Evolutionary conservation across 2,797 vertebrate species (phyloP).

Genomic region (Neoniphon sammara): DNA sequence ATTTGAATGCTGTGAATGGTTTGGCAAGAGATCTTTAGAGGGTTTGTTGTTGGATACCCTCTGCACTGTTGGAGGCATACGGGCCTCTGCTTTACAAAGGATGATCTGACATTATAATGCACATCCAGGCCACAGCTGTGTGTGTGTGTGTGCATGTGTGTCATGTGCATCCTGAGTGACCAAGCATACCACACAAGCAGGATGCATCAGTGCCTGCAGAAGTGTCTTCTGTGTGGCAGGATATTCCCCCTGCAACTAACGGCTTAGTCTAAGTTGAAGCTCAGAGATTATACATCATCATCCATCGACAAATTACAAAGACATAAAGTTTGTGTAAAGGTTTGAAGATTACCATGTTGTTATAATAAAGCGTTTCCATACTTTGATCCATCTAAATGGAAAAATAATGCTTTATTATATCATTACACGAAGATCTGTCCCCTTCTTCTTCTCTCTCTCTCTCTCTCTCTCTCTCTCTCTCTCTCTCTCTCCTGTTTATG

Average conservation of each 20-base stretch:
- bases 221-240: conserved; percentile 15
- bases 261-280: conserved; percentile 45
- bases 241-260: conserved; percentile 38
- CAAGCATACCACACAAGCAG: conserved; percentile 56
- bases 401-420: conserved; percentile 45
- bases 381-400: conserved; percentile 42
- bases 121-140: conserved; percentile 62
- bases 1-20: conserved; percentile 77
- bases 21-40: conserved; percentile 62
- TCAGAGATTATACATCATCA: conserved; percentile 24
- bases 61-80: conserved; percentile 65
- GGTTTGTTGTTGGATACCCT: conserved; percentile 51
- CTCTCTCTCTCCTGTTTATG: conserved; percentile 48
- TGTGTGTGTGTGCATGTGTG: conserved; percentile 35
- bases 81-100: conserved; percentile 61
- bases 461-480: conserved; percentile 21
- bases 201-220: conserved; percentile 36
- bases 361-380: conserved; percentile 13
- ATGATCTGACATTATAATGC: conserved; percentile 84
- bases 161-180: conserved; percentile 46
- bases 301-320: conserved; percentile 37
- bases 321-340: conserved; percentile 30
- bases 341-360: conserved; percentile 17
- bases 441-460: neutral
- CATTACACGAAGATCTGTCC: conserved; percentile 35